A percentile compares a stretch with the other conserved stretches of the same genome.
Conservation (phyloP, 2,113 vertebrate species). For the Pantherophis guttatus region DNA sequence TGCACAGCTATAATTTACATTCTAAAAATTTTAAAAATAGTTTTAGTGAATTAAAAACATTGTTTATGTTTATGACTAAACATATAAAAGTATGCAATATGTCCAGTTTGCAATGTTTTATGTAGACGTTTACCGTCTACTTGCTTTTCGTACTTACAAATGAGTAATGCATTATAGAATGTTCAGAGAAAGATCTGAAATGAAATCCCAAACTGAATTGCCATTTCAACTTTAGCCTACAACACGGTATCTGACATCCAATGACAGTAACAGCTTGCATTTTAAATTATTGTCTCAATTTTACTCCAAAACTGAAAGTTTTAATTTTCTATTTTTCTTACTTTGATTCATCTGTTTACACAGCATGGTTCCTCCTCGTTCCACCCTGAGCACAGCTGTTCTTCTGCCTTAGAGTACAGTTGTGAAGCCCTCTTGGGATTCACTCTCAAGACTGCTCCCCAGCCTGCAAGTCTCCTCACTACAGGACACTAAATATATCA, state of each 20-base stretch:
- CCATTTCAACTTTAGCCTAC: background rate
- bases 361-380: background rate
- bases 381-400: background rate
- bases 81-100: background rate
- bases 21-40: background rate
- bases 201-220: background rate
- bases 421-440: background rate
- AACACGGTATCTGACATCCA: background rate
- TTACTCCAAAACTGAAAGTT: constrained; percentile 10
- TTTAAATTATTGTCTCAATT: constrained; percentile 1
- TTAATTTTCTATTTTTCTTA: background rate
- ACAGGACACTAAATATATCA: background rate
- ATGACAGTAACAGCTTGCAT: background rate
- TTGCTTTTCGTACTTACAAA: background rate
- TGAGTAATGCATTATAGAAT: background rate
- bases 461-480: background rate
- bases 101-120: background rate
- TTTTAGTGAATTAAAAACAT: background rate
- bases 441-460: background rate
- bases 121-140: background rate
- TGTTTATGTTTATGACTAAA: background rate
- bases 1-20: background rate
- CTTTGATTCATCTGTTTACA: constrained; percentile 14
- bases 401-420: constrained; percentile 7
- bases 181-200: background rate